Evolutionary conservation across 2,888 invertebrate species (phyloP).

Genomic region (Dicycla oo): DNA sequence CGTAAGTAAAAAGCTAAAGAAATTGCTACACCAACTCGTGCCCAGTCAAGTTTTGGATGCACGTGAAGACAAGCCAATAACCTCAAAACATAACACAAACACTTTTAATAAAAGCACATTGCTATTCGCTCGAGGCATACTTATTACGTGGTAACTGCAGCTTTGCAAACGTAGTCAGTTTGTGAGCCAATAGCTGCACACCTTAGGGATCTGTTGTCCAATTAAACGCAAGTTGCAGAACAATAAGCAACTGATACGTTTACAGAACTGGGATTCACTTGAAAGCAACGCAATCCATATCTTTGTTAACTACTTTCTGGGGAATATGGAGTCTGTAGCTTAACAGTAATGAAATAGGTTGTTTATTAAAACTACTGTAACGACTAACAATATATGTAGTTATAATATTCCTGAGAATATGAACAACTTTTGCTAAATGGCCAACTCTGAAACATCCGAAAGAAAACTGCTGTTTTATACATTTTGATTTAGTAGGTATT

Average conservation of each 20-base stretch:
- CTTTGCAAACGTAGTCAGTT: conserved; percentile 22
- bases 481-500: too few relatives aligned
- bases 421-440: too few relatives aligned
- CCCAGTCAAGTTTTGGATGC: not conserved
- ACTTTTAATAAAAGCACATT: conserved; percentile 19
- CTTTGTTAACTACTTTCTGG: conserved; percentile 19
- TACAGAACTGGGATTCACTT: conserved; percentile 35
- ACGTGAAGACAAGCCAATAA: not conserved
- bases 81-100: conserved; percentile 19
- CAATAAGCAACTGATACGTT: conserved; percentile 53
- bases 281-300: conserved; percentile 10
- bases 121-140: not conserved
- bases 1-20: not conserved
- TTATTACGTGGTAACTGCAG: conserved; percentile 33
- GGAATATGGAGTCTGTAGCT: conserved; percentile 13
- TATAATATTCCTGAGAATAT: too few relatives aligned
- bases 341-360: not conserved
- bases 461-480: too few relatives aligned
- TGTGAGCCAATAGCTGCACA: conserved; percentile 24
- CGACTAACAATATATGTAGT: too few relatives aligned
- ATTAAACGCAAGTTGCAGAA: conserved; percentile 50
- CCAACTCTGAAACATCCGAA: too few relatives aligned
- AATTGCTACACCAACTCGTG: not conserved
- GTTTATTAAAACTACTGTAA: not conserved
- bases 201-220: conserved; percentile 44